Evolutionary conservation across 1,140 invertebrate species (phyloP), one percentile per base, ranked within the genome.

Genomic region (Hyphantria cunea): DNA sequence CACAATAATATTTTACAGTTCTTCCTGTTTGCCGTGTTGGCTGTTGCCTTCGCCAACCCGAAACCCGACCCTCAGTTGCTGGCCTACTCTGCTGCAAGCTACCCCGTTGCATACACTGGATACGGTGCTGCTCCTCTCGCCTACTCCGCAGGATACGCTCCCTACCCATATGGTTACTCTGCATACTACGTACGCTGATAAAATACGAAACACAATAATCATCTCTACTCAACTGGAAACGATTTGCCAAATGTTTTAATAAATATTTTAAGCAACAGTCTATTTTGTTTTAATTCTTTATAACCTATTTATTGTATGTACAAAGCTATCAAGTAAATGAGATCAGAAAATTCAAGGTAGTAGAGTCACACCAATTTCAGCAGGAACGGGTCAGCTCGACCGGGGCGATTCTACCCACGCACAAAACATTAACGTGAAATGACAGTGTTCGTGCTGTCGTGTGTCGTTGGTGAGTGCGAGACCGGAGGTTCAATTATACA

Each of bases 41-140:
- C 89, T 41, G 76, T 92, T 56, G 92, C 91, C 44, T 89, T 90
- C 68, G 92, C 92, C 67, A 88, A 79, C 71, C 91, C 62, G 53
- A 81, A 82, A 50, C 84, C 72, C 45, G 85, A 85, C 33, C 86
- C 74, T 45, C 70, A 91, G 53, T 67, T 73, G 6, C 10, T 78
- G 32, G 59, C 68, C 13, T 88, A 86, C 76, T 33, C 78, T 33
- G 75, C 78, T 12, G 68, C 77, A 44, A 62, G 68, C 11, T 59
- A 41, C 25, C 85, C 86, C 41, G 89, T 89, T 51, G 82, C 89
- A 25, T 91, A 92, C 71, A 64, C 62, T 25, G 59, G 50, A 12
- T 66, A 54, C 25, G 17, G 17, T 25, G 9, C 37, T 39, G 52
- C 68, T 13, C 73, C 78, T 25, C 56, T 69, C 1, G 70, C 71